Conservation (phyloP, 2,888 invertebrate species). For the Tipula helvola region DNA sequence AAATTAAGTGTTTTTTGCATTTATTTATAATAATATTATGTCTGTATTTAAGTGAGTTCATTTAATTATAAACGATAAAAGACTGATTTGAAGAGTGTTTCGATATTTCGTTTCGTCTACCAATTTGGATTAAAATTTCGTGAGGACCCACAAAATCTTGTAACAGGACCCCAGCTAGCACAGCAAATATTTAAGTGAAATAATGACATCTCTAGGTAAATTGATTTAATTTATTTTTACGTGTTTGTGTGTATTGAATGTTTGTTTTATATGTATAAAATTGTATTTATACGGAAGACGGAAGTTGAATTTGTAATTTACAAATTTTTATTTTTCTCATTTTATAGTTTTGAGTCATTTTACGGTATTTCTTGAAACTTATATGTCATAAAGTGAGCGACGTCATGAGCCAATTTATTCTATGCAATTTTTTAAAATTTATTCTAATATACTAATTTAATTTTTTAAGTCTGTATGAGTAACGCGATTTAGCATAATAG, state of each 20-base stretch:
- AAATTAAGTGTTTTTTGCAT: not conserved
- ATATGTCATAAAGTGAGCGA: not conserved
- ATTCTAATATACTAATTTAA: not conserved
- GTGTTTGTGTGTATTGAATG: not conserved
- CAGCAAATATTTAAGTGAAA: not conserved
- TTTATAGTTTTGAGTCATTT: not conserved
- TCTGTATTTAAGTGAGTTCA: not conserved
- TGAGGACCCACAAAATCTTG: not conserved
- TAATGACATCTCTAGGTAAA: constrained; percentile 9
- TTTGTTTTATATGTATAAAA: not conserved
- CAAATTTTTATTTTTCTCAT: not conserved
- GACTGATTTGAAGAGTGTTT: not conserved
- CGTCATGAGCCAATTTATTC: not conserved
- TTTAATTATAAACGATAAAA: not conserved
- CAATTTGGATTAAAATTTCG: not conserved
- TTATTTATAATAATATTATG: not conserved
- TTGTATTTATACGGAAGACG: not conserved
- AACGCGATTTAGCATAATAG: not conserved
- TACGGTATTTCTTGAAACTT: not conserved
- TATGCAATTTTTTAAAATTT: not conserved
- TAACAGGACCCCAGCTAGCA: not conserved
- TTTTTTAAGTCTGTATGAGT: not conserved
- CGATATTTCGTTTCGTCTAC: not conserved
- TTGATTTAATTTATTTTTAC: not conserved
- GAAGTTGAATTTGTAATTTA: not conserved